Evolutionary conservation across 2,113 vertebrate genomes (phyloP).

Genomic region (Orthonyx spaldingii): DNA sequence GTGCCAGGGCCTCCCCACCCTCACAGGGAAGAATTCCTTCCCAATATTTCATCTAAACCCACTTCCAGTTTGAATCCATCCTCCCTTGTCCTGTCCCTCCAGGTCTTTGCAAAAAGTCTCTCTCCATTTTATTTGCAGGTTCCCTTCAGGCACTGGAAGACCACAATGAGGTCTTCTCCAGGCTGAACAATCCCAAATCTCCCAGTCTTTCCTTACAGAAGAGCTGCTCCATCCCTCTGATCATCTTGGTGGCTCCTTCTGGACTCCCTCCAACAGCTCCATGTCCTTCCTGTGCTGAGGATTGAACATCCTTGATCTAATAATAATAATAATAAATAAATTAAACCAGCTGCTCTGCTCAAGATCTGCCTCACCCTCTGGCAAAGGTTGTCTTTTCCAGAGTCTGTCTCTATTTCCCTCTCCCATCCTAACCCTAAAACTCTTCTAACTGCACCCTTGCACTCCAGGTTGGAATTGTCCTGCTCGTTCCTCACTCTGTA

Average conservation of each 20-base stretch:
- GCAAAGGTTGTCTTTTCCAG: background rate
- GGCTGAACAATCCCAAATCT: background rate
- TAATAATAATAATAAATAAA: background rate
- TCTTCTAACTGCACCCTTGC: background rate
- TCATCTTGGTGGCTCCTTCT: background rate
- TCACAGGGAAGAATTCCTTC: background rate
- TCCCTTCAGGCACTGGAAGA: background rate
- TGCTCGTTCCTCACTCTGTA: background rate
- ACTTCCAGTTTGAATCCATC: background rate
- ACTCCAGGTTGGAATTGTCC: background rate
- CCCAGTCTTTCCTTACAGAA: background rate
- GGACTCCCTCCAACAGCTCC: background rate
- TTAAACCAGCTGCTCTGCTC: background rate
- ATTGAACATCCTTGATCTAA: too few species aligned
- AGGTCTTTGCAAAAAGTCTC: background rate
- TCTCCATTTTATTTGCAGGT: background rate
- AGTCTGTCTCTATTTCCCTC: fast-evolving
- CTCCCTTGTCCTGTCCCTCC: background rate
- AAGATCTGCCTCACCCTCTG: background rate
- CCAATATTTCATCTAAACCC: background rate
- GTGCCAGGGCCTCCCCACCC: background rate
- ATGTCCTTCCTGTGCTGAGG: background rate
- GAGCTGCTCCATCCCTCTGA: background rate
- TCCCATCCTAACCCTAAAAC: background rate
- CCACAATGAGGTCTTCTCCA: background rate